Conservation (phyloP, 2,113 vertebrate species). For the Zosterops borbonicus region DNA sequence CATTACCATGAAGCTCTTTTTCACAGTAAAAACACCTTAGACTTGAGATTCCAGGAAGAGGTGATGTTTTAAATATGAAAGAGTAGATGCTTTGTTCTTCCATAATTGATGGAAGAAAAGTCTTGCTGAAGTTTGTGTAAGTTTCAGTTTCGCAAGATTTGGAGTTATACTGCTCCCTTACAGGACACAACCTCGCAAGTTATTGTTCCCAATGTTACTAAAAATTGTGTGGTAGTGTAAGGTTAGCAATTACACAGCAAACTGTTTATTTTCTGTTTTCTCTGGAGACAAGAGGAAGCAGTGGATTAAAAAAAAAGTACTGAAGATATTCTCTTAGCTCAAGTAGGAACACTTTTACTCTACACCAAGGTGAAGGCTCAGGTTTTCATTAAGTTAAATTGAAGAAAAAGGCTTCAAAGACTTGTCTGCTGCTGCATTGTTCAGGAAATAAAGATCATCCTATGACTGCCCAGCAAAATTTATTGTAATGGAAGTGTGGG, state of each 20-base stretch:
- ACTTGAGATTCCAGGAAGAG: slow-evolving; percentile 24
- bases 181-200: not conserved
- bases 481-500: not conserved
- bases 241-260: not conserved
- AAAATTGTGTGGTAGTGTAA: not conserved
- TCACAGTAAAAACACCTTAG: slow-evolving; percentile 20
- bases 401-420: not conserved
- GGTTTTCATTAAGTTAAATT: not conserved
- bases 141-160: not conserved
- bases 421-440: not conserved
- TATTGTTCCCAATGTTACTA: not conserved
- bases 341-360: not conserved
- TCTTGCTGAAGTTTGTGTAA: not conserved
- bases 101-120: not conserved
- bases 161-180: not conserved
- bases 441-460: not conserved
- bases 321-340: not conserved
- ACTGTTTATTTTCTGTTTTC: not conserved
- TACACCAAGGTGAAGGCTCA: not conserved
- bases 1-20: slow-evolving; percentile 32
- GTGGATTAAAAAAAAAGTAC: not conserved
- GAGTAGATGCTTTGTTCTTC: slow-evolving; percentile 37
- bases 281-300: not conserved
- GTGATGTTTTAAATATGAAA: slow-evolving; percentile 4
- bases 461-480: not conserved